phyloP scores from a whole-genome alignment of 2,888 invertebrate species.

The Thereva nobilitata region DNA sequence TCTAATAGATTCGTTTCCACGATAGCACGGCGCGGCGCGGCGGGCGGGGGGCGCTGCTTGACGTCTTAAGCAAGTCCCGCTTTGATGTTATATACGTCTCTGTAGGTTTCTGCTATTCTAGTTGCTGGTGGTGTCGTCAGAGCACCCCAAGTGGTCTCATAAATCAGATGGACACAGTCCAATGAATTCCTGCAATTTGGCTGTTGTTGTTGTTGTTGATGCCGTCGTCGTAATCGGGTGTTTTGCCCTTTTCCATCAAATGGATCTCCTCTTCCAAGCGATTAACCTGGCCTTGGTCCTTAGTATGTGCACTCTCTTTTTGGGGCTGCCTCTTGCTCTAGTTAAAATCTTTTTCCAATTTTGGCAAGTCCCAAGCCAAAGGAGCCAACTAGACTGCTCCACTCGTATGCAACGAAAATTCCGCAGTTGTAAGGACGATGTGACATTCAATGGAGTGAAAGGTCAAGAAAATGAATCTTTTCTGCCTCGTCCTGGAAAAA shows the following conservation, averaged over 20 bases:
- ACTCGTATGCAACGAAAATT: conserved; percentile 21
- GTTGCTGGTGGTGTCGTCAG: no score
- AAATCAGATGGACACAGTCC: conserved; percentile 21
- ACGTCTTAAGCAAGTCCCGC: no score
- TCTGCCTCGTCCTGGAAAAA: conserved; percentile 5
- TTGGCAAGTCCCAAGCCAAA: not conserved
- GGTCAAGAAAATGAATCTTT: conserved; percentile 4
- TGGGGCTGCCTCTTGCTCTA: not conserved
- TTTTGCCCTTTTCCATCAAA: not conserved
- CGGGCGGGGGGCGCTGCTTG: no score
- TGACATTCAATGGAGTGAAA: conserved; percentile 14
- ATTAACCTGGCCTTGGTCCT: conserved; percentile 11
- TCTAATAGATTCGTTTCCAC: no score
- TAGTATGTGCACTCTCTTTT: not conserved
- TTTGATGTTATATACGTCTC: no score
- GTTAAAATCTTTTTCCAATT: not conserved
- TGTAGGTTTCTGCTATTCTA: no score
- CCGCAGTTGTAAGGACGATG: not conserved
- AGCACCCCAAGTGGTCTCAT: conserved; percentile 11
- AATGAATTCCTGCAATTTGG: conserved; percentile 17
- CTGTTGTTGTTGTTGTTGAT: conserved; percentile 10
- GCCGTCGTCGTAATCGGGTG: no score
- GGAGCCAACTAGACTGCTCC: not conserved
- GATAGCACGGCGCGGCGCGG: no score
- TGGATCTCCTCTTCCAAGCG: conserved; percentile 6